Conservation (phyloP, 2,113 vertebrate genomes). For the Megaceryle maxima region DNA sequence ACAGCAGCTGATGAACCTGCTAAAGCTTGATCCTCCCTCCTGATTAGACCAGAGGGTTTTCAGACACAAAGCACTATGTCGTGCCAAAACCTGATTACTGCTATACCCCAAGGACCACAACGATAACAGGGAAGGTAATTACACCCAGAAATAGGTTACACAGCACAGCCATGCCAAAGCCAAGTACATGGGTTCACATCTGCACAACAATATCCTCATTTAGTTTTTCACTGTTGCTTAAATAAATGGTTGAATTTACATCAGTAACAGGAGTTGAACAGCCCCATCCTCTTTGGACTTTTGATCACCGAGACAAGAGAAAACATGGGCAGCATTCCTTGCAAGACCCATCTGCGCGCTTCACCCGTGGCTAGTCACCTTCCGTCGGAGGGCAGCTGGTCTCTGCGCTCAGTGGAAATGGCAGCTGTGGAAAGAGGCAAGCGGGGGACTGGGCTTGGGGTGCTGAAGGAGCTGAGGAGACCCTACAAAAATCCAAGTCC, state of each 20-base stretch:
- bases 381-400: not conserved
- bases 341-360: not conserved
- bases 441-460: not conserved
- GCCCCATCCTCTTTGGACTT: not conserved
- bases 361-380: not conserved
- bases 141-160: not conserved
- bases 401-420: not conserved
- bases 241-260: not conserved
- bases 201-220: not conserved
- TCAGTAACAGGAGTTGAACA: not conserved
- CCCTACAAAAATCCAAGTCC: not conserved
- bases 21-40: not conserved
- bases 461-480: not conserved
- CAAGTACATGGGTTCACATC: not conserved
- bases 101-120: not conserved
- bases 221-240: not conserved
- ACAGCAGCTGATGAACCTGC: accelerated
- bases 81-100: conserved; percentile 14
- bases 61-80: conserved; percentile 15
- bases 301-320: not conserved
- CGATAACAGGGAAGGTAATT: not conserved
- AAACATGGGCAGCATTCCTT: not conserved
- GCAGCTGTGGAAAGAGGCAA: not conserved
- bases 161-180: not conserved
- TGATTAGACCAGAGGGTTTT: not conserved